Evolutionary conservation across 2,113 vertebrate genomes (phyloP), one percentile per base, ranked within the genome.

Genomic region (Dasyprocta punctata): DNA sequence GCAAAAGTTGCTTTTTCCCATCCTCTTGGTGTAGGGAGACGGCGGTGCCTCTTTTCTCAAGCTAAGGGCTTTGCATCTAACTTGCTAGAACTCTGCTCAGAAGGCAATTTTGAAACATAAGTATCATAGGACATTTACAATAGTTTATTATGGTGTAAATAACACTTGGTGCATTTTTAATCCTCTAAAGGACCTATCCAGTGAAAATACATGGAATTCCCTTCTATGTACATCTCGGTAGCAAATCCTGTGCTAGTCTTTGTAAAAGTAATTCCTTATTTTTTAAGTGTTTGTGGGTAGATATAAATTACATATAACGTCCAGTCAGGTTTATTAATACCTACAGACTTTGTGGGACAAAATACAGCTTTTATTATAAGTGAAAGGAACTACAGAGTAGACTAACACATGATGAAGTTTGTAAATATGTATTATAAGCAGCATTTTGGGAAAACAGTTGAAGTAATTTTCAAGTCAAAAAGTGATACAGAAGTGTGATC

Each of bases 11-110:
- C 26, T 3, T 24, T 67, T 80, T 24, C 86, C 65, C 65, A 69
- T 73, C 75, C 56, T 94, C 47, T 65, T 92, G 92, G 86, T 97
- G 92, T n/a, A 86, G 78, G 90, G 90, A 94, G 44, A 85, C 20
- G 9, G 36, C 75, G 78, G 5, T 65, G 14, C 20, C 65, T 86
- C 73, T 83, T 94, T 84, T 61, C 65, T 90, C 61, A 93, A 88
- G 81, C 38, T 86, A 61, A 84, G 36, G 33, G 60, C 36, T 71
- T 26, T 63, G 71, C 28, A 47, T 86, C 56, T 41, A 91, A 33
- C 58, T 84, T 80, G n/a, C 60, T 92, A 7, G 6, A 56, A 24
- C 19, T 47, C 52, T 20, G 49, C 22, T 86, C 63, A 90, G 7
- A 67, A 91, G 58, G 49, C 28, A 87, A 28, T 63, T 89, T 36